Percentiles rank a stretch among this genome's conserved stretches.
Evolutionary conservation across 92 coral and sea anemone genomes (phyloP).

Genomic region (Zoanthus gigantus): DNA sequence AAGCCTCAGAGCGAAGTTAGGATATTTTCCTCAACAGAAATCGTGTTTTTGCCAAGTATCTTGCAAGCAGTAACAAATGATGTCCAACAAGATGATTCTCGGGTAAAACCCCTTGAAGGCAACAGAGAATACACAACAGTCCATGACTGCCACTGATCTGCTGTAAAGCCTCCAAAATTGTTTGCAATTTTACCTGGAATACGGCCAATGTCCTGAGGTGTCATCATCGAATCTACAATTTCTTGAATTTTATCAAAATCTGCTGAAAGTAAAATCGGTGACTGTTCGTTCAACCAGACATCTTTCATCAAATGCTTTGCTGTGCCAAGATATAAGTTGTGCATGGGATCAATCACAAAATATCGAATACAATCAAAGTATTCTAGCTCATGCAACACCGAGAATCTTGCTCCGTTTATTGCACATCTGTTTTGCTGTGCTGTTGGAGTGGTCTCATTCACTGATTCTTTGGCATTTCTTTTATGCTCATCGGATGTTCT

Average conservation of each 20-base stretch:
- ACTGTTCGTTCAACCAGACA: conserved; percentile 59
- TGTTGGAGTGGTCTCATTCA: conserved; percentile 12
- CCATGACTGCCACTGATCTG: no score
- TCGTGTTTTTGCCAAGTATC: conserved; percentile 53
- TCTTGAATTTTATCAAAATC: conserved; percentile 56
- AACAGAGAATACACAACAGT: conserved; percentile 56
- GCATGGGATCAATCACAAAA: conserved; percentile 63
- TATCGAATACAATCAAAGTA: conserved; percentile 68
- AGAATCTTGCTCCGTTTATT: conserved; percentile 62
- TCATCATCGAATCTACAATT: conserved; percentile 53
- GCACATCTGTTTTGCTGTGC: conserved; percentile 54
- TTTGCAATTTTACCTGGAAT: conserved; percentile 65
- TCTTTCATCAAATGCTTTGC: conserved; percentile 57
- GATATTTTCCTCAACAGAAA: conserved; percentile 44
- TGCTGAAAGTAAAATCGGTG: conserved; percentile 44
- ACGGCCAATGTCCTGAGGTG: conserved; percentile 34
- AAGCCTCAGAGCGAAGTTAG: no score
- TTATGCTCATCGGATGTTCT: conserved; percentile 59
- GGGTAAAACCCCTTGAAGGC: conserved; percentile 63
- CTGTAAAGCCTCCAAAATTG: conserved; percentile 67
- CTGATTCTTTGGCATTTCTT: conserved; percentile 30
- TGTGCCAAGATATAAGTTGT: no score
- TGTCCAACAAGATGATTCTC: conserved; percentile 66
- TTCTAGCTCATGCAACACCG: conserved; percentile 63
- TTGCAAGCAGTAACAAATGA: conserved; percentile 66